phyloP scores from a whole-genome alignment of 2,888 invertebrate genomes.

The Liodrosophila aerea region DNA sequence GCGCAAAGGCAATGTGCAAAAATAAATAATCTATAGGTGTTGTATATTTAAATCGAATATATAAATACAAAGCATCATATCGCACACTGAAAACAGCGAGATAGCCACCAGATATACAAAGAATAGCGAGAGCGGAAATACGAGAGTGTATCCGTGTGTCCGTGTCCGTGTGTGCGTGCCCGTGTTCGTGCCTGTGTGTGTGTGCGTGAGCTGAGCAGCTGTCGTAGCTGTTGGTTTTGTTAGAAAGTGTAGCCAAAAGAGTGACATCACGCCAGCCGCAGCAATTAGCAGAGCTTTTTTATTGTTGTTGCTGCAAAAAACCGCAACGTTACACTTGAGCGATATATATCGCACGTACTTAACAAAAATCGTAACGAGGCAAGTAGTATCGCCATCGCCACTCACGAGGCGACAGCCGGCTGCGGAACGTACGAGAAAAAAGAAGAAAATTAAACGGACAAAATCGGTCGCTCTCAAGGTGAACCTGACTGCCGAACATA shows the following conservation, averaged over 20 bases:
- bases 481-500: constrained; percentile 52
- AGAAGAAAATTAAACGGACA: too few species aligned
- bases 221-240: constrained; percentile 36
- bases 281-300: constrained; percentile 32
- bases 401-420: constrained; percentile 22
- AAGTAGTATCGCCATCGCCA: constrained; percentile 8
- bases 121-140: constrained; percentile 14
- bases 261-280: constrained; percentile 63
- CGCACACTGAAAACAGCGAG: constrained; percentile 17
- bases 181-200: too few species aligned
- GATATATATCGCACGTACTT: constrained; percentile 30
- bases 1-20: constrained; percentile 71
- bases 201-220: constrained; percentile 50
- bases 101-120: constrained; percentile 4
- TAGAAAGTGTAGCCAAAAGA: constrained; percentile 69
- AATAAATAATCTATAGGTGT: constrained; percentile 72
- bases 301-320: constrained; percentile 10
- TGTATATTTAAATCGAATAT: constrained; percentile 75
- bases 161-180: constrained; percentile 37
- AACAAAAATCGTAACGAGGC: constrained; percentile 27
- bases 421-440: constrained; percentile 61
- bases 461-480: constrained; percentile 55
- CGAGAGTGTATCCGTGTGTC: constrained; percentile 20
- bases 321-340: constrained; percentile 26
- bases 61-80: constrained; percentile 50